A percentile compares a stretch with the other conserved stretches of the same genome.
Conservation (phyloP, 2,113 vertebrate species). For the Ondatra zibethicus region DNA sequence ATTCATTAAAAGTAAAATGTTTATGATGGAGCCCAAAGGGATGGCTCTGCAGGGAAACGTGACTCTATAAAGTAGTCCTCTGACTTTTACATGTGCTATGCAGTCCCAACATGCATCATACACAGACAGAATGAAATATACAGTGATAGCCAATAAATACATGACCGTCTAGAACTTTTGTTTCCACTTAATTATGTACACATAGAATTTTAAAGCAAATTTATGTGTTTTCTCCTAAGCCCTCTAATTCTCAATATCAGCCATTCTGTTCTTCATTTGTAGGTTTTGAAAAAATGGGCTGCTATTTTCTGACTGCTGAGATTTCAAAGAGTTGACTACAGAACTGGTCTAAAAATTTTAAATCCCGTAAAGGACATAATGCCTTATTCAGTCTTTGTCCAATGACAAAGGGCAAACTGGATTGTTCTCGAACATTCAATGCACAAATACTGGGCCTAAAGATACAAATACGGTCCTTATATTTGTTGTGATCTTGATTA, state of each 20-base stretch:
- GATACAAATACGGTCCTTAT: not conserved
- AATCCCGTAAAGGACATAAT: not conserved
- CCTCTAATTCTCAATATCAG: not conserved
- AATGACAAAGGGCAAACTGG: not conserved
- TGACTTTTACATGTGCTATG: not conserved
- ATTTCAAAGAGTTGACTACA: not conserved
- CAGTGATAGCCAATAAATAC: not conserved
- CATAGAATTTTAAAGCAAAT: not conserved
- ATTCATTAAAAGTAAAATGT: not conserved
- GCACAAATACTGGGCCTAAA: not conserved
- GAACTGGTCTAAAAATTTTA: not conserved
- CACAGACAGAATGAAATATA: not conserved
- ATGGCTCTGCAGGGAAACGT: not conserved
- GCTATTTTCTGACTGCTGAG: not conserved
- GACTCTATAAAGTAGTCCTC: not conserved
- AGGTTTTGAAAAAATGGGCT: not conserved
- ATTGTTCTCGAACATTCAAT: not conserved
- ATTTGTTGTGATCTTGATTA: not conserved
- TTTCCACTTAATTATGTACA: not conserved
- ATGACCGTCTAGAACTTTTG: not conserved
- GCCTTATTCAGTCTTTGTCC: not conserved
- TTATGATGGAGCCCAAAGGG: no score
- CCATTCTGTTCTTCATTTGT: not conserved
- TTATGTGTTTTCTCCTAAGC: conserved; percentile 12
- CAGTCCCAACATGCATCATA: not conserved